Conservation (phyloP, 1,140 invertebrate genomes). For the Magallana gigas region DNA sequence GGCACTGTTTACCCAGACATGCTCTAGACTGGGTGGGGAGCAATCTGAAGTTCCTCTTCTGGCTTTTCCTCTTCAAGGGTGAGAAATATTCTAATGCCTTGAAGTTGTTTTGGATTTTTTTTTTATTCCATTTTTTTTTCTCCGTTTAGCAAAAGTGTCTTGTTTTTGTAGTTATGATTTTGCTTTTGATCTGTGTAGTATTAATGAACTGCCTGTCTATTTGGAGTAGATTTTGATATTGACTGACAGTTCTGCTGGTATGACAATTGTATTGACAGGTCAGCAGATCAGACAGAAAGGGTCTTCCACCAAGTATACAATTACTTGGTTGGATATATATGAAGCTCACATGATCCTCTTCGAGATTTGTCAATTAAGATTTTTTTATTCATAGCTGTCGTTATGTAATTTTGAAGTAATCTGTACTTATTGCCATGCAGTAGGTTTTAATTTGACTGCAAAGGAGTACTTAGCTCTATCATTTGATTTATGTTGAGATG, state of each 20-base stretch:
- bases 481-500: not conserved
- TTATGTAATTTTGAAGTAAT: not conserved
- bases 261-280: not conserved
- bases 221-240: conserved; percentile 12
- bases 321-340: not conserved
- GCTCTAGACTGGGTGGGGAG: conserved; percentile 21
- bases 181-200: not conserved
- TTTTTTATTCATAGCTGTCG: too few relatives aligned
- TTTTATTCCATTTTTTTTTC: too few relatives aligned
- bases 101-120: not conserved
- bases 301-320: not conserved
- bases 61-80: not conserved
- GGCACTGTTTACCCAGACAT: conserved; percentile 17
- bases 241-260: not conserved
- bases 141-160: not conserved
- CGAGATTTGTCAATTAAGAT: not conserved
- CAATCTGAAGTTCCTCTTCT: not conserved
- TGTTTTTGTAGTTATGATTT: conserved; percentile 5
- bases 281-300: not conserved
- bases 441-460: not conserved
- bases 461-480: not conserved
- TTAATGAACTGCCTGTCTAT: not conserved
- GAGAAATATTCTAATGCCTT: not conserved
- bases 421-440: not conserved
- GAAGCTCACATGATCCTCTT: too few relatives aligned